Evolutionary conservation across 2,797 vertebrate genomes (phyloP).

Genomic region (Petrocephalus sullivani): DNA sequence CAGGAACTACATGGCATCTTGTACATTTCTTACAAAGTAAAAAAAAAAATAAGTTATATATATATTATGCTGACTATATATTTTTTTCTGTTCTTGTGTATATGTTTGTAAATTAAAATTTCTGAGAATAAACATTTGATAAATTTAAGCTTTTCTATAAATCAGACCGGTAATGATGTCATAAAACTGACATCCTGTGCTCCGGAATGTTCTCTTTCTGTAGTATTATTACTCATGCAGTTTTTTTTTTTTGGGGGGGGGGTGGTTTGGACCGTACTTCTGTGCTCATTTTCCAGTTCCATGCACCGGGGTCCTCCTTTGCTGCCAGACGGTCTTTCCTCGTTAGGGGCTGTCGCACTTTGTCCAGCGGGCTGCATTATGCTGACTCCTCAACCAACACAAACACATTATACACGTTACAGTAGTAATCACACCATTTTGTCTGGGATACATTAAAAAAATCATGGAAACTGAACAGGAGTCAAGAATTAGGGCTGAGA

Average conservation of each 20-base stretch:
- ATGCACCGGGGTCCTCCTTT: not conserved
- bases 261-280: not conserved
- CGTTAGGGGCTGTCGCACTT: not conserved
- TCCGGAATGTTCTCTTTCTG: conserved; percentile 17
- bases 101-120: not conserved
- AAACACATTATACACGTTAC: conserved; percentile 8
- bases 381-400: not conserved
- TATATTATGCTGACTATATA: not conserved
- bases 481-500: conserved; percentile 18
- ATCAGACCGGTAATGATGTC: not conserved
- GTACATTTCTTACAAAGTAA: not conserved
- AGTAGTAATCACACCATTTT: not conserved
- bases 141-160: conserved; percentile 3
- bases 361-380: not conserved
- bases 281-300: conserved; percentile 2
- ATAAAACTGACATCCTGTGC: conserved; percentile 14
- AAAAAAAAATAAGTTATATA: not conserved
- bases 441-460: not conserved
- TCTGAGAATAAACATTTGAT: not conserved
- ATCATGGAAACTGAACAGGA: conserved; percentile 19
- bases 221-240: conserved; percentile 13
- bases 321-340: conserved; percentile 5
- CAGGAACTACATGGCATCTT: not conserved
- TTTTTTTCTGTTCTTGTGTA: not conserved
- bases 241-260: not conserved